Conservation (phyloP, 2,888 invertebrate genomes). For the Lithosia quadra region DNA sequence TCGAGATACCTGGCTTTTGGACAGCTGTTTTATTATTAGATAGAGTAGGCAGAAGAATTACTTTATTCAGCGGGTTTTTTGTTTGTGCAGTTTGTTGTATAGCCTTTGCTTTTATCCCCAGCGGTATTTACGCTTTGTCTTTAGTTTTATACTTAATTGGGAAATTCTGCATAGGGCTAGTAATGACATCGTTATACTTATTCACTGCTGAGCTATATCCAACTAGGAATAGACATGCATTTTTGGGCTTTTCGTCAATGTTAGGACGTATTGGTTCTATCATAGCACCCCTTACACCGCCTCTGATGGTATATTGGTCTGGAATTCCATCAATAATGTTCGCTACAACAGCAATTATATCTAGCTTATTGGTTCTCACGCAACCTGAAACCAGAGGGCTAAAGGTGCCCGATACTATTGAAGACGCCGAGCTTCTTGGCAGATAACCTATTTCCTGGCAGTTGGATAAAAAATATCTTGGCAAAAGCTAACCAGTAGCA, state of each 20-base stretch:
- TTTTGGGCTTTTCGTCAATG: conserved; percentile 90
- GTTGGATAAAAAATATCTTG: neutral
- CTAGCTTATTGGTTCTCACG: conserved; percentile 72
- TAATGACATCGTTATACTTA: conserved; percentile 89
- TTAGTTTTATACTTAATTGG: conserved; percentile 86
- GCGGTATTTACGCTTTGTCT: conserved; percentile 64
- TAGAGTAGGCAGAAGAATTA: conserved; percentile 84
- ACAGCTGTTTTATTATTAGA: conserved; percentile 88
- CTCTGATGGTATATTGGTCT: conserved; percentile 85
- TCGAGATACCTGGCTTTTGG: conserved; percentile 91
- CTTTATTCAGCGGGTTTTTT: conserved; percentile 72
- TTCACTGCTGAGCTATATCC: conserved; percentile 92
- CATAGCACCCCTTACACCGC: conserved; percentile 89
- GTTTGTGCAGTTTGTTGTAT: conserved; percentile 84
- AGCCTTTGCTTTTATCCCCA: conserved; percentile 83
- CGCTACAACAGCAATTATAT: conserved; percentile 71
- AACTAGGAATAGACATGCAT: conserved; percentile 89
- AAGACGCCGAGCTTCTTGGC: conserved; percentile 78
- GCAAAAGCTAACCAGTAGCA: neutral
- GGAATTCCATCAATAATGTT: conserved; percentile 80
- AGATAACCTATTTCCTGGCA: conserved; percentile 33
- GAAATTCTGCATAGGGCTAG: conserved; percentile 88
- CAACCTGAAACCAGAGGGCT: conserved; percentile 78
- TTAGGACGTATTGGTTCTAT: conserved; percentile 90
- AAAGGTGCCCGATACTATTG: conserved; percentile 79